Conservation (phyloP, 1,140 invertebrate species). For the Drosophila kohkoa region DNA sequence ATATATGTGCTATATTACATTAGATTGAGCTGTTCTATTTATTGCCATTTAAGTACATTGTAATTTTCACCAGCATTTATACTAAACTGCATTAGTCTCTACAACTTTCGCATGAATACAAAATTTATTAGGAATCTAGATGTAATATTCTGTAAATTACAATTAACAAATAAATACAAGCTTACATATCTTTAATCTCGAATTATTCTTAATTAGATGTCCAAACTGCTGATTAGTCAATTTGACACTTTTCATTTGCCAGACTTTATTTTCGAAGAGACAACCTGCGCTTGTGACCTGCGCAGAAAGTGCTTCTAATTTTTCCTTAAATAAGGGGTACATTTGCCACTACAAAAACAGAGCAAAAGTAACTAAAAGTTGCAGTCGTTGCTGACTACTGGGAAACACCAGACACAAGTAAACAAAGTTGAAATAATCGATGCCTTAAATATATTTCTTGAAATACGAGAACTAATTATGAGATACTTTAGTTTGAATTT, state of each 20-base stretch:
- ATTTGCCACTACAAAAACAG: constrained; percentile 63
- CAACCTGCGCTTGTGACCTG: constrained; percentile 39
- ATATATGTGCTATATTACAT: constrained; percentile 75
- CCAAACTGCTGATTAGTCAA: constrained; percentile 1
- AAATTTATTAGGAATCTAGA: neutral
- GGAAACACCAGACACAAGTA: constrained; percentile 33
- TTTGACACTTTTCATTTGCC: neutral
- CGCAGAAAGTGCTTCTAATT: constrained; percentile 35
- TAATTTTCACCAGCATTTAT: constrained; percentile 36
- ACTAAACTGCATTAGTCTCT: constrained; percentile 28
- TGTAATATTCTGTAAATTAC: constrained; percentile 6
- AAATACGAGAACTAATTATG: too few species aligned
- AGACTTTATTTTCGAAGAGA: neutral
- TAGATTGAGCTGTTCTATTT: constrained; percentile 63
- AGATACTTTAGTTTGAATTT: neutral
- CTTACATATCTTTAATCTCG: neutral
- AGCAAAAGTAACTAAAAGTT: constrained; percentile 10
- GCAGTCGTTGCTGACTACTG: constrained; percentile 69
- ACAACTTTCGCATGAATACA: constrained; percentile 2
- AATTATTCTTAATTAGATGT: neutral
- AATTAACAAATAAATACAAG: constrained; percentile 16
- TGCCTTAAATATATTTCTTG: too few species aligned
- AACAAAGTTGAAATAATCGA: constrained; percentile 7
- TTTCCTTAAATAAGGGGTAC: constrained; percentile 5
- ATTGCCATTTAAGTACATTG: constrained; percentile 76